These are phyloP conservation scores for Nibea coibor DNA, from an alignment of 2,113 vertebrate species.

Conservation along the genomic window DNA sequence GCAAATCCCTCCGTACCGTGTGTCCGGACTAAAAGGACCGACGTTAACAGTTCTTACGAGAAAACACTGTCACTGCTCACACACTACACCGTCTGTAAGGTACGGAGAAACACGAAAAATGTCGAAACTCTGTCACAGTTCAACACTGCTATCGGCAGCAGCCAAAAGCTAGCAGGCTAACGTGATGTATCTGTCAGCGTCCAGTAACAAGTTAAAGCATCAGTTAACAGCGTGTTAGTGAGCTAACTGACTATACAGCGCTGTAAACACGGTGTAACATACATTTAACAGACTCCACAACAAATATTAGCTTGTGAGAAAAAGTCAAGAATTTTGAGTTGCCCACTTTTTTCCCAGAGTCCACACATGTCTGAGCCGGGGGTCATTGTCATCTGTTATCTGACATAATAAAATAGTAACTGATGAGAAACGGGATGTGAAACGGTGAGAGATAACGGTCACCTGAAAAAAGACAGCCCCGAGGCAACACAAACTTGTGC, in stretches of 20 bases:
- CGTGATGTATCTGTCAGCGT: not conserved
- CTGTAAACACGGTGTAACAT: fast-evolving
- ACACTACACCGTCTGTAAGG: no score
- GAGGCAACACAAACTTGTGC: not conserved
- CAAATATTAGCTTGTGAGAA: not conserved
- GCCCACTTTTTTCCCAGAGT: not conserved
- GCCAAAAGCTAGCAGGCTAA: conserved; percentile 10
- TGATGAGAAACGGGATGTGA: not conserved
- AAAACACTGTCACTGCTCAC: not conserved
- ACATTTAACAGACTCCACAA: not conserved
- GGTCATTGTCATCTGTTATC: not conserved
- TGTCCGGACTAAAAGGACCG: not conserved
- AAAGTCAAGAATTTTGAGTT: not conserved
- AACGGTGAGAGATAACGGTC: conserved; percentile 4
- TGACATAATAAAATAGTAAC: not conserved
- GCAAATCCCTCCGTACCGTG: not conserved
- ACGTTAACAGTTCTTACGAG: no score
- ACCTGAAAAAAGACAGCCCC: not conserved
- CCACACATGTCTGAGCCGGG: no score
- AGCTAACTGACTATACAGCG: no score
- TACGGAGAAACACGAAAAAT: not conserved
- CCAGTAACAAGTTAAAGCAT: not conserved
- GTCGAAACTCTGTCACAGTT: not conserved
- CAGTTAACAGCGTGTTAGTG: not conserved
- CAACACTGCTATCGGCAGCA: not conserved